These are phyloP conservation scores for Prinia subflava DNA, from an alignment of 2,113 vertebrate species.

Conservation along the genomic window DNA sequence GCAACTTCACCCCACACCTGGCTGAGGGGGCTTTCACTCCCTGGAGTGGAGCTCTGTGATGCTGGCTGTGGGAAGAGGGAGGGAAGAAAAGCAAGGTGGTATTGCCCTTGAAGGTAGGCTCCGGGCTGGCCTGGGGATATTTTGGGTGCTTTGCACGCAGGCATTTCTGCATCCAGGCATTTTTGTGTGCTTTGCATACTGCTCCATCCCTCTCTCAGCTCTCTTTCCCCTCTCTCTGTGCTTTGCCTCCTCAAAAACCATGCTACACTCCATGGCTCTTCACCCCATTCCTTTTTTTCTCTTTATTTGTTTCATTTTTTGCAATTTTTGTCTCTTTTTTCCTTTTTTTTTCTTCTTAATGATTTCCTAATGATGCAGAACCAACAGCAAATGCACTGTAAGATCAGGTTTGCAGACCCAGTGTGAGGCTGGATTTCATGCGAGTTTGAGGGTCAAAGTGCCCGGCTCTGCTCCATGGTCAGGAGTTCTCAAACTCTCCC, in stretches of 20 bases:
- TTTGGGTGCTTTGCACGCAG: background rate
- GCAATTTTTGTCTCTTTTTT: accelerated
- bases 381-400: background rate
- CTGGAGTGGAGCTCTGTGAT: background rate
- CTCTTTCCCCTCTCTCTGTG: background rate
- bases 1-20: background rate
- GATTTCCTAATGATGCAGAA: background rate
- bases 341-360: accelerated
- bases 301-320: background rate
- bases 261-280: background rate
- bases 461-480: accelerated
- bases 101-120: background rate
- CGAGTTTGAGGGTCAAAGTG: accelerated
- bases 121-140: accelerated
- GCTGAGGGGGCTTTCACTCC: background rate
- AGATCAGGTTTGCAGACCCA: background rate
- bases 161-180: background rate
- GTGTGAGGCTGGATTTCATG: accelerated
- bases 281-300: background rate
- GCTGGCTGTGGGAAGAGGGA: background rate
- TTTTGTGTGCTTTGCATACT: background rate
- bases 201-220: accelerated
- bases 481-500: background rate
- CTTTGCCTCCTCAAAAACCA: background rate
- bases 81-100: accelerated